Evolutionary conservation across 2,113 vertebrate species (phyloP), one percentile per base, ranked within the genome.

Genomic region (Furnarius figulus): DNA sequence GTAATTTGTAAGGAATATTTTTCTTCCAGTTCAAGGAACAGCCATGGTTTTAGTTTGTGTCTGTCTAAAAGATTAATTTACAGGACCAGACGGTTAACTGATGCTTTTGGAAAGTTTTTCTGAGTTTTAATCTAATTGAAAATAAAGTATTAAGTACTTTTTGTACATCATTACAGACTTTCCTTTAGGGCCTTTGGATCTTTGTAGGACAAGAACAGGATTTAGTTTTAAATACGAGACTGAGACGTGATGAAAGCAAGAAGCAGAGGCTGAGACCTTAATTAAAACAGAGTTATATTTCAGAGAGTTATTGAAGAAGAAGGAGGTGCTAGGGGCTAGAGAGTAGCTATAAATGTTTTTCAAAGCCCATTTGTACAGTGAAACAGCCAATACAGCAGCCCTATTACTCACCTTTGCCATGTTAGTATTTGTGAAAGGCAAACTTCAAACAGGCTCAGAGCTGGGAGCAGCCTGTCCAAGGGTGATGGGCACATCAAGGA

Each of bases 231-330:
- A 96, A 65, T 55, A 77, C 21, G 46, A 77, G 47, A 10, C 72
- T 66, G 89, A 90, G 63, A 80, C n/a, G 50, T 35, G 94, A 95
- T 90, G 93, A 96, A 97, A 97, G 87, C 78, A 90, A 85, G 55
- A 75, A 91, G 73, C 82, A 77, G 81, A 74, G 90, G 82, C 93
- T 94, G 87, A 88, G 94, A 93, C 87, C 91, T 96, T 96, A 94
- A 97, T 96, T 96, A 96, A 96, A 95, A 95, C 74, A 59, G 66
- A 95, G 78, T 71, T 93, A 18, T 17, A 77, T 96, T 95, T 93
- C 91, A 97, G 82, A 93, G 87, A 83, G 79, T 77, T 94, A 90
- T 71, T 93, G 93, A 93, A 93, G 87, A 87, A 89, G 87, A 18
- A 93, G 96, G 94, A 91, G 90, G 93, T 93, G 87, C 96, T 91